Base-by-base conservation (phyloP, 1,140 invertebrate genomes). In the Panagrolaimus sp. region DNA sequence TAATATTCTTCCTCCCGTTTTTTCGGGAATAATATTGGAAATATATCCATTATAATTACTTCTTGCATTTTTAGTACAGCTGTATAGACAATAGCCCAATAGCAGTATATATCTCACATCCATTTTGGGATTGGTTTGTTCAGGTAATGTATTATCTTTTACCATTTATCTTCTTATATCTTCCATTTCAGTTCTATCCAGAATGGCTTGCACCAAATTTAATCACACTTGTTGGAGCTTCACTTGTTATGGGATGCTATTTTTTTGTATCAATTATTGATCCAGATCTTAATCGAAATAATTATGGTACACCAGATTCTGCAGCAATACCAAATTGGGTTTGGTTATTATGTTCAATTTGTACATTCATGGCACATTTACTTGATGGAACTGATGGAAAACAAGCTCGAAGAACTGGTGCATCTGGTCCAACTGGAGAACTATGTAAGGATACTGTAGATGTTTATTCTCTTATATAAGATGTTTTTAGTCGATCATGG, bases 171-270 rank as follows among this genome's bases (percentile, higher is more conserved):
- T 38, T 9, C 20, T 69, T n/a, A n/a, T n/a, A n/a, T n/a, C n/a
- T n/a, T n/a, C n/a, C n/a, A n/a, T n/a, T 79, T 38, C 65, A 82
- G 80, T 83, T 82, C 48, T 82, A 82, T 65, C 80, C 80, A 23
- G 69, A 67, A 70, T 82, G 78, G 76, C 69, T 97, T 72, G 94
- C 96, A 25, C 96, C 96, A 74, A 99, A 99, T 89, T 88, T 96
- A 74, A 92, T 99, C 74, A 99, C 96, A 65, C 88, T 96, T 42
- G 85, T 90, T 82, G 96, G 96, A 72, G 76, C 76, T 42, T 44
- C 48, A 5, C 63, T 82, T 11, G 80, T 82, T 9, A 83, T 82
- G 82, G 78, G 68, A 11, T 80, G 79, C 43, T 83, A 81, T 31
- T 71, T 72, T 25, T 68, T 82, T 9, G 81, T 83, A 23, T 53